Evolutionary conservation across 2,797 vertebrate species (phyloP).

Genomic region (Bufotes viridis): DNA sequence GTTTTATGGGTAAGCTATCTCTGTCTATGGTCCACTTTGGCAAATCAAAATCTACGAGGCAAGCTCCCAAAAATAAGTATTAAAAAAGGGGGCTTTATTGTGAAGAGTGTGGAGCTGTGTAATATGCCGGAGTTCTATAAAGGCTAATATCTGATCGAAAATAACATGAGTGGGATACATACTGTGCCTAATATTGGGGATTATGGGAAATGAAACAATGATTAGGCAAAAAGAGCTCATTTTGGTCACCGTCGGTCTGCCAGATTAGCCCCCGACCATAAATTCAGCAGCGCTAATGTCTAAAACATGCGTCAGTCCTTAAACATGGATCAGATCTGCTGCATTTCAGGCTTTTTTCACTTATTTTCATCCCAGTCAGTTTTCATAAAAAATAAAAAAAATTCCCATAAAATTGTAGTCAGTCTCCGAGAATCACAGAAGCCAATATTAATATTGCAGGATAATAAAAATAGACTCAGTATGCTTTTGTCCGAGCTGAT

Average conservation of each 20-base stretch:
- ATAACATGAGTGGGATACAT: background rate
- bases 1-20: background rate
- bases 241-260: constrained; percentile 34
- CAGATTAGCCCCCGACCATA: constrained; percentile 29
- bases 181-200: constrained; percentile 16
- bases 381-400: constrained; percentile 44
- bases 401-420: constrained; percentile 48
- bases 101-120: background rate
- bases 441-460: constrained; percentile 58
- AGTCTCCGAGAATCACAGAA: constrained; percentile 46
- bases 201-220: constrained; percentile 17
- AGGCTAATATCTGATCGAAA: background rate
- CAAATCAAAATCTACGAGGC: background rate
- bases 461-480: constrained; percentile 46
- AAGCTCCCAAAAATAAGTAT: background rate
- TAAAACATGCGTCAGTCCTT: constrained; percentile 48
- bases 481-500: constrained; percentile 29
- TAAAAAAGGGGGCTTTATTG: background rate
- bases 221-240: constrained; percentile 43
- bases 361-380: constrained; percentile 32
- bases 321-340: constrained; percentile 28
- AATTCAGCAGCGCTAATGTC: constrained; percentile 41
- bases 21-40: background rate
- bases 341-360: constrained; percentile 28
- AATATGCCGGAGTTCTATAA: background rate